Evolutionary conservation across 1,140 invertebrate species (phyloP).

Genomic region (Lasioglossum albipes): DNA sequence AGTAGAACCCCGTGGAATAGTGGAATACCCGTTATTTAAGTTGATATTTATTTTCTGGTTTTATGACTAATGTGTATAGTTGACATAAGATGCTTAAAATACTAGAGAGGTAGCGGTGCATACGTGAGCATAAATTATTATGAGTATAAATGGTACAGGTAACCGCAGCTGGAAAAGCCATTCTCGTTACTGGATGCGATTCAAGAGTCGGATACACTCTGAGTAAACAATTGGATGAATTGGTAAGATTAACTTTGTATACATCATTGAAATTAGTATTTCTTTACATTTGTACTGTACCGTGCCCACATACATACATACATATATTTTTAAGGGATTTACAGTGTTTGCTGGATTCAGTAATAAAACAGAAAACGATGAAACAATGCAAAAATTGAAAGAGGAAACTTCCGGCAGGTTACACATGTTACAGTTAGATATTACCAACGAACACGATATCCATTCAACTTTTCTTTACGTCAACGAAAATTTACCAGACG

Average conservation of each 20-base stretch:
- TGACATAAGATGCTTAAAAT: conserved; percentile 4
- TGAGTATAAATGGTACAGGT: conserved; percentile 81
- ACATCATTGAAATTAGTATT: not conserved
- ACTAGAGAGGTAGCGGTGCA: not conserved
- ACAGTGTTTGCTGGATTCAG: conserved; percentile 90
- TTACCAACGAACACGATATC: conserved; percentile 86
- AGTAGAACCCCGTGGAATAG: too few relatives aligned
- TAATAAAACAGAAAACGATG: conserved; percentile 83
- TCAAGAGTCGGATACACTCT: conserved; percentile 87
- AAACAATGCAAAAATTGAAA: conserved; percentile 86
- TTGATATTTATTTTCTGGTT: not conserved
- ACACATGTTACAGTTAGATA: conserved; percentile 87
- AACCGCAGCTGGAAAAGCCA: conserved; percentile 87
- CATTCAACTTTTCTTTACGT: conserved; percentile 87
- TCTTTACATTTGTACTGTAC: not conserved
- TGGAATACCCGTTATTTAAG: too few relatives aligned
- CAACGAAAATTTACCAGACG: conserved; percentile 87
- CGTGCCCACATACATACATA: conserved; percentile 5
- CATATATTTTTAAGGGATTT: conserved; percentile 82
- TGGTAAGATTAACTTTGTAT: conserved; percentile 74
- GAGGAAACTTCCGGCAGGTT: conserved; percentile 87
- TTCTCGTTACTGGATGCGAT: conserved; percentile 92
- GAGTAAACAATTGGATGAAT: conserved; percentile 87
- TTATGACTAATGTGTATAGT: too few relatives aligned
- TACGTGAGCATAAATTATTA: too few relatives aligned